Evolutionary conservation across 2,797 vertebrate species (phyloP).

Genomic region (Limnodromus scolopaceus): DNA sequence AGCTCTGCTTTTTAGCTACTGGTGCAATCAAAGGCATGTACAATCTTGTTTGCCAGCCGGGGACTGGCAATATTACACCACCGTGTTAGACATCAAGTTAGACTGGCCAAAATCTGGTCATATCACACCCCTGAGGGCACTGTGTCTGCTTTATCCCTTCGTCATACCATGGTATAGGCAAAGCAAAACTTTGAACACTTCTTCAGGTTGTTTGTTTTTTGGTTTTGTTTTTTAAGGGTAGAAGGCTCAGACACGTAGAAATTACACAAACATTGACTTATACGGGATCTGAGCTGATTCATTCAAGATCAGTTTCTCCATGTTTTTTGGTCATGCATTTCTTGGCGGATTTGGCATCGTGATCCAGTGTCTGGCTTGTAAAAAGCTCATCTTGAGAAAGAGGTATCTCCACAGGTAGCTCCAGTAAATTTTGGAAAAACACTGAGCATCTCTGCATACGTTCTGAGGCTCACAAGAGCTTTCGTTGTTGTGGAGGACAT

Average conservation of each 20-base stretch:
- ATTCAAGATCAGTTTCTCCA: background rate
- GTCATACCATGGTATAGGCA: background rate
- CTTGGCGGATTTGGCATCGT: background rate
- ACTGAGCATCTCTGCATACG: accelerated
- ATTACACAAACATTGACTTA: background rate
- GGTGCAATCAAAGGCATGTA: background rate
- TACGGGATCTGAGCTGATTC: background rate
- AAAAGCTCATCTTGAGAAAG: background rate
- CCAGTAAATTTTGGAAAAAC: background rate
- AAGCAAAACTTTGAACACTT: background rate
- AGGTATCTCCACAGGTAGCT: background rate
- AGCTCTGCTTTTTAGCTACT: background rate
- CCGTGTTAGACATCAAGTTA: background rate
- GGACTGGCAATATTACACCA: background rate
- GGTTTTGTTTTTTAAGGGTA: background rate
- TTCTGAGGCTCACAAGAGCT: background rate
- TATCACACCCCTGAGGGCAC: background rate
- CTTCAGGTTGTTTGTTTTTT: background rate
- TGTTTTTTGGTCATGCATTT: background rate
- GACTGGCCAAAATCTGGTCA: background rate
- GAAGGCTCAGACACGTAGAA: background rate
- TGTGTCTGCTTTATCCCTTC: background rate
- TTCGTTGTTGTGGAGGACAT: background rate
- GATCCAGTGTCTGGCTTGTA: background rate
- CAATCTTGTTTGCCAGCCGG: background rate